A percentile compares a stretch with the other conserved stretches of the same genome.
These are phyloP conservation scores for Acronicta leporina DNA, from an alignment of 2,888 invertebrate genomes.

Conservation along the genomic window DNA sequence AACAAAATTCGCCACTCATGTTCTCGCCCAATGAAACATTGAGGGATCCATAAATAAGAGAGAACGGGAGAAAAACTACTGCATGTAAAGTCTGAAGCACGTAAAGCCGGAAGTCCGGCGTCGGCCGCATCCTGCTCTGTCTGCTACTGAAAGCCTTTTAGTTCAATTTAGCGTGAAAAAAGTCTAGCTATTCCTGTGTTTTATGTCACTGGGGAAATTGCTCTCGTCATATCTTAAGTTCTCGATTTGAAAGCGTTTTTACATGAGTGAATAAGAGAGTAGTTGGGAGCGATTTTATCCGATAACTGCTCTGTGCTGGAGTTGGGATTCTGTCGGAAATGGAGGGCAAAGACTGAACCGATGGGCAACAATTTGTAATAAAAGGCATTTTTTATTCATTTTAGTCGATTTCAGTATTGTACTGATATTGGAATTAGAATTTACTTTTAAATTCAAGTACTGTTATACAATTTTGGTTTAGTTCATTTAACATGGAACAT, in stretches of 20 bases:
- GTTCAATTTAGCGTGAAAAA: conserved; percentile 86
- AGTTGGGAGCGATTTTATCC: conserved; percentile 34
- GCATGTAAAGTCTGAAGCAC: conserved; percentile 73
- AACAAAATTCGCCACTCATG: conserved; percentile 34
- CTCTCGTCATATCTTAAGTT: conserved; percentile 62
- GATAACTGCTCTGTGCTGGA: conserved; percentile 38
- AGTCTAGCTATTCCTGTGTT: conserved; percentile 75
- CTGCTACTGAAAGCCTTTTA: conserved; percentile 84
- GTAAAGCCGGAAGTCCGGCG: conserved; percentile 79
- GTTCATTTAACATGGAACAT: no score
- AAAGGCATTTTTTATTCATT: conserved; percentile 5
- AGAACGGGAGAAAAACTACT: conserved; percentile 67
- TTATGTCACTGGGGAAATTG: conserved; percentile 75
- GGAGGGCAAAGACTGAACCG: conserved; percentile 30
- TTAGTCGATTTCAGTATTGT: not conserved
- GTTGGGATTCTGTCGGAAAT: conserved; percentile 22
- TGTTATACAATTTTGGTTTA: no score
- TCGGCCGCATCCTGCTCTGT: conserved; percentile 79
- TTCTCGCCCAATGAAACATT: conserved; percentile 59
- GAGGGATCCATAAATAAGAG: conserved; percentile 66
- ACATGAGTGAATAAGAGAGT: conserved; percentile 44
- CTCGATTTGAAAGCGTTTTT: conserved; percentile 51
- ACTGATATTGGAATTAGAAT: not conserved
- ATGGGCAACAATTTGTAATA: conserved; percentile 30
- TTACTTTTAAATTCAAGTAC: not conserved